A percentile compares a stretch with the other conserved stretches of the same genome.
Conservation (phyloP, 2,113 vertebrate species). For the Sialia sialis region DNA sequence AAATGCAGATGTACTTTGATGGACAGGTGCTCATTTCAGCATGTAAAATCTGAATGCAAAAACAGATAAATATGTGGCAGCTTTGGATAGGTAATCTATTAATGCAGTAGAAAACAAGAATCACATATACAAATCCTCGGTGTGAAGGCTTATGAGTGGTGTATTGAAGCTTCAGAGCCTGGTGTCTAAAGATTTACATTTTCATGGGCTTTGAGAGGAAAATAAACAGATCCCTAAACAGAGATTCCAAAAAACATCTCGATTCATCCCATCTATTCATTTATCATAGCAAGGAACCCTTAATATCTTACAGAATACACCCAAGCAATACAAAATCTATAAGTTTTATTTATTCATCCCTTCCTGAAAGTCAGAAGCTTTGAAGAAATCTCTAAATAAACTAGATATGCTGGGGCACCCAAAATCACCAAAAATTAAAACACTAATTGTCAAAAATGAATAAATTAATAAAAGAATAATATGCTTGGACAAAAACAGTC, state of each 20-base stretch:
- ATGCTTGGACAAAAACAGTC: not conserved
- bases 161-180: not conserved
- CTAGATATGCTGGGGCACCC: rapidly evolving
- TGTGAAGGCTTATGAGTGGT: not conserved
- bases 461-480: not conserved
- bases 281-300: not conserved
- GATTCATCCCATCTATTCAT: not conserved
- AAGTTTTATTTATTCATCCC: not conserved
- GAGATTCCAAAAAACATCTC: rapidly evolving
- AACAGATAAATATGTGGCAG: not conserved
- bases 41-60: not conserved
- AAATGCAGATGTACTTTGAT: not conserved
- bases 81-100: not conserved
- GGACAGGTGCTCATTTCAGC: not conserved
- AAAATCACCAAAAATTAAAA: not conserved
- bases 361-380: not conserved
- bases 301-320: not conserved
- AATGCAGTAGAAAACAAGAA: not conserved
- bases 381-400: not conserved
- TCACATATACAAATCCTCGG: not conserved
- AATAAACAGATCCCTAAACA: not conserved
- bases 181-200: not conserved
- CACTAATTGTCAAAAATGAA: not conserved
- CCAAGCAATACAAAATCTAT: not conserved
- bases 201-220: not conserved